A percentile compares a stretch with the other conserved stretches of the same genome.
These are phyloP conservation scores for Gadus chalcogrammus DNA, from an alignment of 2,113 vertebrate species.

Conservation along the genomic window DNA sequence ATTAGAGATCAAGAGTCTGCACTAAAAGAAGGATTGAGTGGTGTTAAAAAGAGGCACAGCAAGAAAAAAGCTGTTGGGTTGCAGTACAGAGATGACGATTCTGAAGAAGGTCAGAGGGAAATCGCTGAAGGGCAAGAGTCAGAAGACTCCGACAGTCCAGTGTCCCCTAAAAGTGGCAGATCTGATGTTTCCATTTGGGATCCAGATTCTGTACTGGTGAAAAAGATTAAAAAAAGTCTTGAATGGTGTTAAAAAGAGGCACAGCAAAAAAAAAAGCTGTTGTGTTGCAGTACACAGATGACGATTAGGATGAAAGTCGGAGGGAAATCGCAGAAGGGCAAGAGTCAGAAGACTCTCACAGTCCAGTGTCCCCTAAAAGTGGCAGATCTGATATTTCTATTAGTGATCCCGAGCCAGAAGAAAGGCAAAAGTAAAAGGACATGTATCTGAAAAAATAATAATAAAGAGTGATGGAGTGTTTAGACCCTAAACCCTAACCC, in stretches of 20 bases:
- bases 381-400: neutral
- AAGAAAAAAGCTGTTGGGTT: neutral
- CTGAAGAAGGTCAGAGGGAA: neutral
- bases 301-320: neutral
- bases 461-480: neutral
- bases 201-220: neutral
- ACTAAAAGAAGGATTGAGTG: no score
- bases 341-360: neutral
- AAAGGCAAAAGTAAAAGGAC: neutral
- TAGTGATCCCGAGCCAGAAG: neutral
- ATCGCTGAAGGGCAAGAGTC: neutral
- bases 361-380: conserved; percentile 1
- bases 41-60: no score
- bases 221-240: neutral
- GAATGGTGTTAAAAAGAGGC: no score
- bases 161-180: neutral
- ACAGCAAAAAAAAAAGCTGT: neutral
- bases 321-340: neutral
- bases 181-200: neutral
- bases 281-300: neutral
- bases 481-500: no score
- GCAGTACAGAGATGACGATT: neutral
- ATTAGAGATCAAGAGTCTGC: no score
- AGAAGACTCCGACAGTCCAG: neutral
- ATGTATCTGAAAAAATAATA: neutral